Conservation (phyloP, 1,140 invertebrate species). For the Pseudoatta argentina region DNA sequence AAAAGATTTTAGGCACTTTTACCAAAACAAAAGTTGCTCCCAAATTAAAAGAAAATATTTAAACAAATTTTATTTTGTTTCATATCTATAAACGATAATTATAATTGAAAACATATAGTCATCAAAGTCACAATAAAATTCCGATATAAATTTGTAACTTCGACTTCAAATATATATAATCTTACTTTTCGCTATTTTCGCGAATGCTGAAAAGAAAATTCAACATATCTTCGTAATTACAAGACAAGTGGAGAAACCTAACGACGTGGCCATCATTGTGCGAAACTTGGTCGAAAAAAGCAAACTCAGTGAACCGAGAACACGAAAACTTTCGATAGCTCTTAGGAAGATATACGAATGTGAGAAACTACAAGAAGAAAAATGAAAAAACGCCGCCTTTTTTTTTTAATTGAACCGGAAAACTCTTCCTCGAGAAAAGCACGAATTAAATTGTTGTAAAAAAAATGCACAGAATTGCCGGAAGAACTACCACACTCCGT, state of each 20-base stretch:
- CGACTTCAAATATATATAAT: not conserved
- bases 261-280: constrained; percentile 12
- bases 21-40: not conserved
- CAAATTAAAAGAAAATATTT: not conserved
- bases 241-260: not conserved
- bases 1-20: not conserved
- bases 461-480: not conserved
- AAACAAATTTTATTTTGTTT: not conserved
- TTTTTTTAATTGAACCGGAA: not conserved
- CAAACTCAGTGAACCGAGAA: constrained; percentile 1
- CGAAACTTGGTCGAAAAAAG: constrained; percentile 14
- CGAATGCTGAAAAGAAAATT: constrained; percentile 4
- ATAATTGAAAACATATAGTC: not conserved
- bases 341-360: constrained; percentile 50
- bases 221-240: constrained; percentile 14
- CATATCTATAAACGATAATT: not conserved
- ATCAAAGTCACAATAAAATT: not conserved
- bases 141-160: not conserved
- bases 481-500: not conserved
- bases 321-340: constrained; percentile 55
- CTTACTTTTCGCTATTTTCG: not conserved
- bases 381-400: constrained; percentile 45
- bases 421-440: constrained; percentile 18
- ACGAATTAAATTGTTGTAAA: constrained; percentile 42
- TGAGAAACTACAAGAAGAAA: constrained; percentile 34